Percentiles rank a stretch among this genome's conserved stretches.
These are phyloP conservation scores for Penaeus japonicus DNA, from an alignment of 1,140 invertebrate genomes.

Conservation along the genomic window DNA sequence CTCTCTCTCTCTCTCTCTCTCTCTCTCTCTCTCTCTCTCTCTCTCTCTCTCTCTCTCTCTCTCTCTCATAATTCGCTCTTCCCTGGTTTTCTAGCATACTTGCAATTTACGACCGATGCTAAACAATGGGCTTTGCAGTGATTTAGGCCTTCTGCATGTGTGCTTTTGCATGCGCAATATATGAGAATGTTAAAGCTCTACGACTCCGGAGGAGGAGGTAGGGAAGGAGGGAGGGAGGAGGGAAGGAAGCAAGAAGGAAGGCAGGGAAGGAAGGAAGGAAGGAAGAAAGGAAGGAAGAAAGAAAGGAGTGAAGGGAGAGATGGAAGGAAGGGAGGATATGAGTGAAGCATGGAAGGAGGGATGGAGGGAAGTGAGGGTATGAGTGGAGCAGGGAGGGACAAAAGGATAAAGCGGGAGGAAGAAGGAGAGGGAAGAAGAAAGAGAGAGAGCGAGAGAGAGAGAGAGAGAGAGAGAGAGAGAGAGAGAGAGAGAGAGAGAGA, in stretches of 20 bases:
- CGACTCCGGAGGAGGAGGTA: neutral
- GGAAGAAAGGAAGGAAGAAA: neutral
- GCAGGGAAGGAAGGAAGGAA: neutral
- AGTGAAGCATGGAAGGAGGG: neutral
- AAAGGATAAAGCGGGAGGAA: neutral
- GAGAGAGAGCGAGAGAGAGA: neutral
- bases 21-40: neutral
- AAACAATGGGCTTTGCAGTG: no score
- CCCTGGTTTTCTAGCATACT: no score
- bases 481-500: neutral
- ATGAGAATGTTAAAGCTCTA: no score
- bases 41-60: neutral
- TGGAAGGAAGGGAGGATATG: neutral
- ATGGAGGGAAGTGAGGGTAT: neutral
- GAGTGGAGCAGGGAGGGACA: neutral
- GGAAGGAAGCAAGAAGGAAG: no score
- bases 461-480: neutral
- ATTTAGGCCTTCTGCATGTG: no score
- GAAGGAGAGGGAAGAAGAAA: neutral
- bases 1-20: neutral
- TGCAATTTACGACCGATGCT: no score
- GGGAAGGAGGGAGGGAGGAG: neutral
- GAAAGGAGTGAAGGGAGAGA: neutral
- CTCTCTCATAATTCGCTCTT: neutral
- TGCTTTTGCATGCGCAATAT: no score